Evolutionary conservation across 2,888 invertebrate species (phyloP).

Genomic region (Drosophila flavopinicola): DNA sequence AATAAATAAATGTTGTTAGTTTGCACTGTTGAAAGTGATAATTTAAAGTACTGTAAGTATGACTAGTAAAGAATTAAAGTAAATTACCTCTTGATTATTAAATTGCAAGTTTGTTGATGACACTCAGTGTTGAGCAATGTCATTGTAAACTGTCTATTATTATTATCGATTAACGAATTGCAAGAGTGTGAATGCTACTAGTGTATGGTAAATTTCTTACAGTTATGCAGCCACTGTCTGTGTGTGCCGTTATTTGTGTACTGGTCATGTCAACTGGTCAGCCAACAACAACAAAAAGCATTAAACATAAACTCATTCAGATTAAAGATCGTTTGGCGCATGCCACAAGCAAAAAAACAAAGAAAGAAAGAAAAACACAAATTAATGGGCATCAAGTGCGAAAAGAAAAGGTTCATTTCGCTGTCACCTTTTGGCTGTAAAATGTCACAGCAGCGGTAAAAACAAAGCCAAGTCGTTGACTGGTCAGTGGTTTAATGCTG

Average conservation of each 20-base stretch:
- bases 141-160: too few species aligned
- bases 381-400: constrained; percentile 71
- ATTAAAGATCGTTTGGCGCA: constrained; percentile 53
- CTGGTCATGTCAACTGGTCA: constrained; percentile 19
- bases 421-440: constrained; percentile 40
- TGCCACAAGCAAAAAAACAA: constrained; percentile 52
- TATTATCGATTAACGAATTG: too few species aligned
- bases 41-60: too few species aligned
- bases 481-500: constrained; percentile 33
- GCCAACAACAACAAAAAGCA: constrained; percentile 3
- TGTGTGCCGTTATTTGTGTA: constrained; percentile 14
- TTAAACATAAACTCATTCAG: constrained; percentile 20
- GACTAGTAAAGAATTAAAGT: too few species aligned
- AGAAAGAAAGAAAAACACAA: constrained; percentile 27
- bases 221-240: neutral
- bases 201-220: too few species aligned
- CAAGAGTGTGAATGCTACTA: too few species aligned
- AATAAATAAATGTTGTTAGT: too few species aligned
- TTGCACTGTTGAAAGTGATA: too few species aligned
- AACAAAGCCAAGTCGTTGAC: constrained; percentile 35
- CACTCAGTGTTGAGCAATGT: too few species aligned
- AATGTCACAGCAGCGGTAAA: constrained; percentile 63
- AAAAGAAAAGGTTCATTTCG: constrained; percentile 51
- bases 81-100: too few species aligned
- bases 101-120: too few species aligned